Percentiles rank a stretch among this genome's conserved stretches.
These are phyloP conservation scores for Pseudochaenichthys georgianus DNA, from an alignment of 2,797 vertebrate genomes.

Conservation along the genomic window DNA sequence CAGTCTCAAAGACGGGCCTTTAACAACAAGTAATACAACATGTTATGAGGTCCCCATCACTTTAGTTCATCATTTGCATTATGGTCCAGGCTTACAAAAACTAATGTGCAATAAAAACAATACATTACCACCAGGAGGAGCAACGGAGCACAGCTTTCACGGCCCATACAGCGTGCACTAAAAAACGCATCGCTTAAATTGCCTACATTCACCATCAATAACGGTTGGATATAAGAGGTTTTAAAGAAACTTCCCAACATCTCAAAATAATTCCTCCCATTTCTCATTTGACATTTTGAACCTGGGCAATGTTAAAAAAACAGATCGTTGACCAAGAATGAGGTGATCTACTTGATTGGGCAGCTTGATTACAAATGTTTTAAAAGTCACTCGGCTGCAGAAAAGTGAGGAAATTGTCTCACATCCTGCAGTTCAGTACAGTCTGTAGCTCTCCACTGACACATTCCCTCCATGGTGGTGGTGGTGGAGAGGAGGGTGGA, in stretches of 20 bases:
- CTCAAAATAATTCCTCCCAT: too few species aligned
- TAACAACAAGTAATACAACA: background rate
- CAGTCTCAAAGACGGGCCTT: background rate
- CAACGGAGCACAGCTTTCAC: too few species aligned
- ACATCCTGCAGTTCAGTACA: constrained; percentile 7
- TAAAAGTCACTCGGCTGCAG: constrained; percentile 6
- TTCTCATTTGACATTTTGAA: background rate
- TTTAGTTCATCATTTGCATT: constrained; percentile 2
- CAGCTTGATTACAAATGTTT: background rate
- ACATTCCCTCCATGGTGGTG: constrained; percentile 26
- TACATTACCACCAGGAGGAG: background rate
- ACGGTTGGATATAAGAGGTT: too few species aligned
- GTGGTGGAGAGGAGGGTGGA: constrained; percentile 27
- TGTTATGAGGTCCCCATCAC: background rate
- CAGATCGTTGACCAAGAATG: background rate
- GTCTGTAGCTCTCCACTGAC: constrained; percentile 34
- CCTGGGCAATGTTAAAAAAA: background rate
- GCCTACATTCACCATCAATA: too few species aligned
- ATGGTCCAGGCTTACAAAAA: constrained; percentile 1
- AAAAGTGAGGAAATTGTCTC: constrained; percentile 18
- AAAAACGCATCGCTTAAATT: too few species aligned
- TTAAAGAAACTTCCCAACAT: background rate
- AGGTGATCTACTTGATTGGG: background rate
- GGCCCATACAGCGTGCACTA: too few species aligned
- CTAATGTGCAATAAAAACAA: background rate